Base-by-base conservation (phyloP, 2,888 invertebrate species). In the Ganaspis brasiliensis region DNA sequence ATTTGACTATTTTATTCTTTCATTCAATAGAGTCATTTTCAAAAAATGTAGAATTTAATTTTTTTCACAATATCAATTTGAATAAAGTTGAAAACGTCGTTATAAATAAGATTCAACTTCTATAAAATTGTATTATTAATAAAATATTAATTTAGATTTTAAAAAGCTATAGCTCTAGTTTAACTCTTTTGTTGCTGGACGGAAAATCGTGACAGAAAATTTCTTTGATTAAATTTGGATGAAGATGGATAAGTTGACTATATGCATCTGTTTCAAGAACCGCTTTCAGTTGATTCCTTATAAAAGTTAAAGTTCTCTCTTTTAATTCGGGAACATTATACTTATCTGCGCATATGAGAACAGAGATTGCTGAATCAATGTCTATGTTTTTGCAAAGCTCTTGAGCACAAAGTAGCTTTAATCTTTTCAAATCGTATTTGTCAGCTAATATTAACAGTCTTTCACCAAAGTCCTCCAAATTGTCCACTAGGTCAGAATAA, bases 401-500 rank as follows among this genome's bases (percentile, higher is more conserved):
- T 40, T 67, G 67, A 0, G 67, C 67, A 14, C 67, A 67, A 8
- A 67, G 12, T 6, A 67, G 40, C 45, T 67, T 67, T 8, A 67
- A 45, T 1, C 67, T 37, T 14, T 67, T 67, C 12, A 67, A 21
- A 3, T 67, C 67, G n/a, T 67, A 67, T 24, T 45, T 67, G 14
- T 67, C 67, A 1, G 67, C 40, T 14, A 67, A 19, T 9, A 14
- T 40, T 6, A 67, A 9, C n/a, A 67, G 45, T n/a, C 45, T 67
- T 9, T 67, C 67, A 2, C 40, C 24, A 9, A 45, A 21, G 1
- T 72, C 52, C 8, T 49, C 45, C n/a, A 73, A 55, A 26, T 75
- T 40, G 14, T 5, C 31, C 1, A 79, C 49, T 37, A 71, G 57
- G 21, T 76, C 77, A 0, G 74, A 72, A 19, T 79, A 77, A 16